Conservation (phyloP, 2,888 invertebrate species). For the Atrina japonica region DNA sequence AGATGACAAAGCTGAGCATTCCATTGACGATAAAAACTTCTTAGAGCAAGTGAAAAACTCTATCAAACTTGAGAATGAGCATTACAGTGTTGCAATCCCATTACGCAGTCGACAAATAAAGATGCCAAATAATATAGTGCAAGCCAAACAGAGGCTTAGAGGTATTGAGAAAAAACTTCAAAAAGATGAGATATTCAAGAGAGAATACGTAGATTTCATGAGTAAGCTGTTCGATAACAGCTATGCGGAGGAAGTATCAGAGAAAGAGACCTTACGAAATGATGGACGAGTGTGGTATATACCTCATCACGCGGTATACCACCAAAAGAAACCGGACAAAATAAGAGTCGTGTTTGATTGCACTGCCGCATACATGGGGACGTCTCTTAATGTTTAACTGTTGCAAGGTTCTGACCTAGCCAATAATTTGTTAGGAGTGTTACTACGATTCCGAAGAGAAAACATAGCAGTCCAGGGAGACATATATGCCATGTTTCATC, state of each 20-base stretch:
- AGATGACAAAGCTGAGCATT: constrained; percentile 34
- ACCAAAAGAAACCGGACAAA: constrained; percentile 19
- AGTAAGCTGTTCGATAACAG: constrained; percentile 36
- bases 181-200: constrained; percentile 21
- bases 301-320: constrained; percentile 31
- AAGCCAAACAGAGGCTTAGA: constrained; percentile 26
- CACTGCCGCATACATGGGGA: constrained; percentile 17
- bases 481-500: constrained; percentile 36
- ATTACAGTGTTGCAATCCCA: constrained; percentile 26
- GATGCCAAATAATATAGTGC: constrained; percentile 25
- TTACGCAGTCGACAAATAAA: constrained; percentile 12
- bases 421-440: constrained; percentile 33
- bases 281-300: constrained; percentile 29
- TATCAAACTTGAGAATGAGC: constrained; percentile 7
- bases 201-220: constrained; percentile 42
- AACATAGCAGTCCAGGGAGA: constrained; percentile 35
- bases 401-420: constrained; percentile 41
- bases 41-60: constrained; percentile 10
- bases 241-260: constrained; percentile 33
- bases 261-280: constrained; percentile 5
- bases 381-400: constrained; percentile 34
- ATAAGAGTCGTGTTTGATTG: constrained; percentile 21
- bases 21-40: constrained; percentile 28
- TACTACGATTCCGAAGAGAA: constrained; percentile 37
- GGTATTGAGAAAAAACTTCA: constrained; percentile 23